Evolutionary conservation across 2,797 vertebrate species (phyloP).

Genomic region (Podarcis siculus): DNA sequence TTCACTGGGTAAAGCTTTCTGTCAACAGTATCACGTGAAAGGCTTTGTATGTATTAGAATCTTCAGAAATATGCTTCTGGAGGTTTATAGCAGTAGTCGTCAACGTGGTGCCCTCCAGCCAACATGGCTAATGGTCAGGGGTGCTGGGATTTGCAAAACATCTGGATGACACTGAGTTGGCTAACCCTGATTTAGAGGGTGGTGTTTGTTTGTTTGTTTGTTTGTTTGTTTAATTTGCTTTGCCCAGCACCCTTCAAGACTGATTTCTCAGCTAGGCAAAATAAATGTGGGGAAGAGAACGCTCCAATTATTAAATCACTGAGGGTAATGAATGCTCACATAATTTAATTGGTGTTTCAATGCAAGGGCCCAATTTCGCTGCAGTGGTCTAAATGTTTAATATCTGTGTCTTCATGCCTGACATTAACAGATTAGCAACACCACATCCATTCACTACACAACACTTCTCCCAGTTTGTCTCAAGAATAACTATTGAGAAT

Average conservation of each 20-base stretch:
- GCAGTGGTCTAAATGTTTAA: slow-evolving; percentile 60
- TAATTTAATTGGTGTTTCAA: slow-evolving; percentile 42
- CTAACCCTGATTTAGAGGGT: background rate
- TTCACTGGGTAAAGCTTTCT: background rate
- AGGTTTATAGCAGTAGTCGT: no score
- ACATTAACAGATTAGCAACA: slow-evolving; percentile 61
- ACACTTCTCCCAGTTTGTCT: slow-evolving; percentile 54
- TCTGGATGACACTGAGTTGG: no score
- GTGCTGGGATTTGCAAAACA: background rate
- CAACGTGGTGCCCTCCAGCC: no score
- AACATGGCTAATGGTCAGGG: no score
- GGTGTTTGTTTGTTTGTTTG: no score
- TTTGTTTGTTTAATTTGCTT: background rate
- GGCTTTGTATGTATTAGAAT: background rate
- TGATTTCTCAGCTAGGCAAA: background rate
- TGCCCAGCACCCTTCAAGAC: background rate
- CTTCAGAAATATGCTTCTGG: background rate
- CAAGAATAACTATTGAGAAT: slow-evolving; percentile 57
- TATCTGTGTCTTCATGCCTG: slow-evolving; percentile 46
- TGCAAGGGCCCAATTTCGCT: slow-evolving; percentile 47
- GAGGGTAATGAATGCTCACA: slow-evolving; percentile 9
- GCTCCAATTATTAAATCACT: slow-evolving; percentile 2
- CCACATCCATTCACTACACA: slow-evolving; percentile 25
- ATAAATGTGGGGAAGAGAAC: background rate
- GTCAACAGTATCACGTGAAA: background rate